Evolutionary conservation across 2,113 vertebrate species (phyloP).

Genomic region (Epinephelus fuscoguttatus): DNA sequence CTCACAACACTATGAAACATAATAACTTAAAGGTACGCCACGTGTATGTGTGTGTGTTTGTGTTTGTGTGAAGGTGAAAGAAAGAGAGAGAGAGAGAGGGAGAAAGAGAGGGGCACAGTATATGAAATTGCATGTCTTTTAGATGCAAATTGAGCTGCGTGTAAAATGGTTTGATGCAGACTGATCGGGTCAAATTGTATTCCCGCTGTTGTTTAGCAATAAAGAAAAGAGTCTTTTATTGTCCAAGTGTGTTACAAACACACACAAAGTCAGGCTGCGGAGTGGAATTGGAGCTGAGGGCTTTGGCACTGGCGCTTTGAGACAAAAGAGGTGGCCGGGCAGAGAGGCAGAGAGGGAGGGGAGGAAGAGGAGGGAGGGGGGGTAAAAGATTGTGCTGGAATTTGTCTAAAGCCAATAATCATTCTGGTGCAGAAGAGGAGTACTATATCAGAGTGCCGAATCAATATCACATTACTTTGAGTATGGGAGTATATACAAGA

Average conservation of each 20-base stretch:
- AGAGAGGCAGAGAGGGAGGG: background rate
- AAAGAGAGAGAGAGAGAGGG: slow-evolving; percentile 28
- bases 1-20: slow-evolving; percentile 64
- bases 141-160: slow-evolving; percentile 71
- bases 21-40: slow-evolving; percentile 63
- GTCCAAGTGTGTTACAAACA: slow-evolving; percentile 43
- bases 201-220: slow-evolving; percentile 61
- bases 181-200: slow-evolving; percentile 66
- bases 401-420: slow-evolving; percentile 87
- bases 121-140: slow-evolving; percentile 66
- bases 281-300: slow-evolving; percentile 42
- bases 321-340: slow-evolving; percentile 58
- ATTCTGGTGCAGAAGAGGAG: slow-evolving; percentile 74
- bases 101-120: slow-evolving; percentile 7
- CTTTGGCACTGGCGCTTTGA: slow-evolving; percentile 40
- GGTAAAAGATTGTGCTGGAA: slow-evolving; percentile 76
- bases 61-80: slow-evolving; percentile 22
- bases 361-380: background rate
- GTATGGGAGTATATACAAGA: slow-evolving; percentile 85
- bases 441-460: slow-evolving; percentile 79
- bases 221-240: slow-evolving; percentile 50
- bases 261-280: slow-evolving; percentile 23
- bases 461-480: slow-evolving; percentile 88
- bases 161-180: slow-evolving; percentile 63
- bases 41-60: slow-evolving; percentile 39